Evolutionary conservation across 1,140 invertebrate genomes (phyloP), one percentile per base, ranked within the genome.

Genomic region (Euglossa dilemma): DNA sequence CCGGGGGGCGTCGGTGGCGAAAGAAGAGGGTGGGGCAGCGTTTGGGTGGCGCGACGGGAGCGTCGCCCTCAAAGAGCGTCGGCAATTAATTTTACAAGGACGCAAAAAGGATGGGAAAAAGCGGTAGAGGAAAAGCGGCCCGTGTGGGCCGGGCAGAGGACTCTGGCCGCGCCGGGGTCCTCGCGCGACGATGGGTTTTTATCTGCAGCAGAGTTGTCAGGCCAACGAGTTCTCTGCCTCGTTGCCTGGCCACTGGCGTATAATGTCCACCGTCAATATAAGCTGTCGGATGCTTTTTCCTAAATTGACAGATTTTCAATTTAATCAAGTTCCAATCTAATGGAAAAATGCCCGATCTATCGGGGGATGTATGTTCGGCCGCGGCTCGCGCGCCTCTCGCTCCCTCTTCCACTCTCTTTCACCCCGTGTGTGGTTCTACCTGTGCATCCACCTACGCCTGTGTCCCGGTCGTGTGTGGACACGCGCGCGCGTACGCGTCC

Each of bases 301-400:
- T 92, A 92, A 94, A 94, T 93, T 94, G 94, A 94, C 94, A 94
- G 94, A 94, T 94, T 94, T 94, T 94, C 94, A 93, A 94, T 94
- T 93, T 92, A 93, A 94, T 94, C 93, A 92, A 94, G 92, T 92
- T 92, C 87, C 92, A 92, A 94, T 94, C 92, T 93, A 94, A 94
- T 94, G 94, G 94, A 93, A 93, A 94, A 93, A 94, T 94, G 92
- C 92, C 88, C 91, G 91, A 91, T 93, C 91, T 91, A 93, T 93
- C 93, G 92, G 91, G 87, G 90, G 90, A 90, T 90, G 67, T 77
- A 85, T 52, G 82, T 79, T 63, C 74, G 75, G 57, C 75, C 56
- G 73, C 18, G 71, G 28, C 56, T 71, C 67, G 20, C n/a, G 20
- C n/a, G 36, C 14, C 12, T 18, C 8, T 54, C 14, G 9, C 12